Evolutionary conservation across 2,888 invertebrate genomes (phyloP).

Genomic region (Diarsia rubi): DNA sequence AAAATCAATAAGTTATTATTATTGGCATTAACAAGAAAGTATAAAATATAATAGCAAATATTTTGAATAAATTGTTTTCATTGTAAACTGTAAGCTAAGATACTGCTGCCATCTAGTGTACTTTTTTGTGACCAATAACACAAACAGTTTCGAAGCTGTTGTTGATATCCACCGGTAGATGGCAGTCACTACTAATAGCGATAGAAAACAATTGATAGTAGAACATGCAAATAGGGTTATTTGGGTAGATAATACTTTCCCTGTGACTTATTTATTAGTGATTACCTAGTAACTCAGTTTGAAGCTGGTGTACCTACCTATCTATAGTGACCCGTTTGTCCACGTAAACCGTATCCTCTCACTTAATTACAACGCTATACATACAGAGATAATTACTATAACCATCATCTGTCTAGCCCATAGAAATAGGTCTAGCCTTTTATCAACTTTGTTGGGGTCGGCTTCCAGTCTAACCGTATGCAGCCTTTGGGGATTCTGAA

Average conservation of each 20-base stretch:
- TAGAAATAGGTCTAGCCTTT: too few relatives aligned
- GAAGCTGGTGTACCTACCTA: not conserved
- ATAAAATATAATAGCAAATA: not conserved
- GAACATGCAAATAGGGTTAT: not conserved
- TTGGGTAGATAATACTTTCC: not conserved
- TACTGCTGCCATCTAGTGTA: conserved; percentile 29
- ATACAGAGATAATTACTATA: not conserved
- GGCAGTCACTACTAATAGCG: not conserved
- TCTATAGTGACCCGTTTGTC: not conserved
- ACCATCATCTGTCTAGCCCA: too few relatives aligned
- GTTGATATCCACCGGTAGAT: conserved; percentile 10
- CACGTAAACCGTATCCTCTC: not conserved
- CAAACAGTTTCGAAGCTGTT: not conserved
- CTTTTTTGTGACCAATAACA: not conserved
- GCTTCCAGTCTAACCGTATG: too few relatives aligned
- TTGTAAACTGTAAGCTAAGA: too few relatives aligned
- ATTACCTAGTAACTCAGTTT: not conserved
- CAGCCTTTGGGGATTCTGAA: too few relatives aligned
- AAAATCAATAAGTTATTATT: not conserved
- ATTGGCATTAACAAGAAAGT: not conserved
- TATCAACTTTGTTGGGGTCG: too few relatives aligned
- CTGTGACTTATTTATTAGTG: not conserved
- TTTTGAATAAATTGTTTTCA: not conserved
- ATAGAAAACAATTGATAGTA: not conserved
- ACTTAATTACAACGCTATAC: not conserved